Percentiles rank a stretch among this genome's conserved stretches.
phyloP scores from a whole-genome alignment of 2,113 vertebrate species.

The Tympanuchus pallidicinctus region DNA sequence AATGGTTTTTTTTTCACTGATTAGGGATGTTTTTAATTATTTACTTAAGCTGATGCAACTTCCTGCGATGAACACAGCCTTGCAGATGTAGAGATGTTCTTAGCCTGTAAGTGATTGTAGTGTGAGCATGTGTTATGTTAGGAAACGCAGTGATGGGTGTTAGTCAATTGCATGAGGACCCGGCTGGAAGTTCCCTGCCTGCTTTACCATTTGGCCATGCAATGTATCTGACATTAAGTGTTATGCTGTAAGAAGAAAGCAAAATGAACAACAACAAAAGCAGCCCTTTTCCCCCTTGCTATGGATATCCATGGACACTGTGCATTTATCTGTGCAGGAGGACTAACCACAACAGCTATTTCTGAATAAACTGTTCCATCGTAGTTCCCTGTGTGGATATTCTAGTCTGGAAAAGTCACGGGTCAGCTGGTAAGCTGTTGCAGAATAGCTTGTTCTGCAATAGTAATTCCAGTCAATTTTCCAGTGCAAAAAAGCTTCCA shows the following conservation, averaged over 20 bases:
- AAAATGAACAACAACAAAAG: not conserved
- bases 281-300: not conserved
- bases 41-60: constrained; percentile 48
- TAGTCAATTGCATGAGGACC: constrained; percentile 24
- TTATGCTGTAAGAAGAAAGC: not conserved
- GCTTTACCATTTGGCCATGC: not conserved
- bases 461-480: constrained; percentile 35
- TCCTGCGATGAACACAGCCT: not conserved
- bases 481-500: not conserved
- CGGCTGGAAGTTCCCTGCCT: constrained; percentile 13
- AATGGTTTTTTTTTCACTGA: not conserved
- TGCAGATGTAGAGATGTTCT: constrained; percentile 1
- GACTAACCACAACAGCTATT: not conserved
- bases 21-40: constrained; percentile 24
- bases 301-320: not conserved
- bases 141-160: not conserved
- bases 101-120: not conserved
- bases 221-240: not conserved
- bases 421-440: constrained; percentile 11
- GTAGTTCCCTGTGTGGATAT: constrained; percentile 34
- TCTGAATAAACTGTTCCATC: constrained; percentile 5
- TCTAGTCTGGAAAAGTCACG: not conserved
- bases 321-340: not conserved
- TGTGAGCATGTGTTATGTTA: not conserved
- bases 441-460: constrained; percentile 48